Base-by-base conservation (phyloP, 2,797 vertebrate genomes). In the Galaxias olidus region DNA sequence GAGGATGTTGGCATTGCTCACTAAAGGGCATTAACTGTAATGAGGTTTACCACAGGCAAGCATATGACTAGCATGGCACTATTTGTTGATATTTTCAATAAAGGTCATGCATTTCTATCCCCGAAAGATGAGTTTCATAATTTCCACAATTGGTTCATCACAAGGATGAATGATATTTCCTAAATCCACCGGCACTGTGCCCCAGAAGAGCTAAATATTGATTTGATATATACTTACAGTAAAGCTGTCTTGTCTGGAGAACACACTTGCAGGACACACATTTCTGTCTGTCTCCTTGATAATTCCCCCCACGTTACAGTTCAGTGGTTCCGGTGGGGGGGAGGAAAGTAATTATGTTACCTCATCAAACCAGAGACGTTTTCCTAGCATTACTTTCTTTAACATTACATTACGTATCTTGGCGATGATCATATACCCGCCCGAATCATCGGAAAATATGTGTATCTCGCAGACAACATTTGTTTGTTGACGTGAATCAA, bases 301-400 rank as follows among this genome's bases (percentile, higher is more conserved):
- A 90, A 91, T 89, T 88, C 79, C 80, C 80, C 82, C 86, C 91
- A 91, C 87, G 90, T 88, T 88, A 85, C 84, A 88, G 89, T 91
- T 86, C 84, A 83, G 86, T 74, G 87, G 72, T 68, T 86, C 87
- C 71, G 80, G 73, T 69, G 76, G 65, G 63, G 64, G 71, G 64
- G 65, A 86, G 72, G 72, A 77, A 87, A 84, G 84, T 88, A 90
- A 90, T 92, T 92, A 89, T 85, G 80, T 89, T 90, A 87, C 87
- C 89, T 89, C 89, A 85, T 92, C 90, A 91, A 89, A 90, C 82
- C 75, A 79, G 79, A 86, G 81, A 86, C 87, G 81, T 88, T 90
- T 90, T 88, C 84, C 87, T 88, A 86, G 88, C 87, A 73, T 82
- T 82, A 71, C 71, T 81, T 75, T 88, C 71, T 80, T 65, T 73